Base-by-base conservation (phyloP, 2,888 invertebrate genomes). In the Crioceris asparagi region DNA sequence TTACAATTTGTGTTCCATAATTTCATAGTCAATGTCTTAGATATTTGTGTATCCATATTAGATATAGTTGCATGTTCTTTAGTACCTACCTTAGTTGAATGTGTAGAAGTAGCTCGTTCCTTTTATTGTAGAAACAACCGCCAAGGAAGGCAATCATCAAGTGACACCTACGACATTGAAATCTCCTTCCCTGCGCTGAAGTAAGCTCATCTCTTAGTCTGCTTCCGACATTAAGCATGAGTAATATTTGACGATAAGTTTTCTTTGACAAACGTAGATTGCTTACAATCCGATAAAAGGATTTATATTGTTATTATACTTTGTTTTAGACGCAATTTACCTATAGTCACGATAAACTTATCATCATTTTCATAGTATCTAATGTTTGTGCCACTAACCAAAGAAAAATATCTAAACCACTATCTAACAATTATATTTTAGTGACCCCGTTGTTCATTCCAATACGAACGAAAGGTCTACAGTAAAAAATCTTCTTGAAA, bases 141-240 rank as follows among this genome's bases (percentile, higher is more conserved):
- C 65, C 84, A 86, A 71, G 83, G 83, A 64, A 77, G 85, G 60
- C 85, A 85, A 71, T 84, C 84, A 69, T 81, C 79, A 64, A 84
- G 83, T 64, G 87, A 88, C 68, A 87, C 87, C 55, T 92, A 92
- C 75, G 82, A 75, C 71, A 77, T 91, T 65, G 84, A 87, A 71
- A 84, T 92, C 67, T 79, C 86, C 62, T 90, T 90, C 79, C 88
- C 88, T 62, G 82, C 88, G 60, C 75, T 85, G 72, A 88, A 85
- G 88, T 88, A 82, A 83, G 75, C 61, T 61, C 58, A 40, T 31
- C 16, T 31, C 17, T 31, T 31, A 31, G 26, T 10, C 17, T 36
- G 18, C 27, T 18, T 32, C 3, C 26, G 12, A 12, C n/a, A n/a
- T n/a, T n/a, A 27, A 12, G 7, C 27, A 11, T 4, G 6, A 6